A percentile compares a stretch with the other conserved stretches of the same genome.
phyloP scores from a whole-genome alignment of 2,113 vertebrate genomes.

The Indicator indicator region DNA sequence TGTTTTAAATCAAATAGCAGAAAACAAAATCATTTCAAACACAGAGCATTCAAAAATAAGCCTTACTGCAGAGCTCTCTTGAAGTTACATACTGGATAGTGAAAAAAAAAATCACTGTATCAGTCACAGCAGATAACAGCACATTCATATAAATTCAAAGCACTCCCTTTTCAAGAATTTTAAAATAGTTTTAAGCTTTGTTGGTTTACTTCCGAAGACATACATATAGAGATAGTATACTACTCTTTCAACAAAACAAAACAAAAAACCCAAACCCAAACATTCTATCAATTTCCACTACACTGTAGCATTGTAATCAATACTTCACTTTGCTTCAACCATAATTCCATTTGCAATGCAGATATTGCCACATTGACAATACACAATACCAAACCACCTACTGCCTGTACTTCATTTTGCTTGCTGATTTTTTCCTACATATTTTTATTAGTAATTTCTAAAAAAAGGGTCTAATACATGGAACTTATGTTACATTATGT shows the following conservation, averaged over 20 bases:
- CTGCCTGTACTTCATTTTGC: background rate
- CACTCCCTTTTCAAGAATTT: background rate
- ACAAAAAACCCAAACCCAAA: background rate
- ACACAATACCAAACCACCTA: background rate
- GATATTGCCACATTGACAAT: background rate
- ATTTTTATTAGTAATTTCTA: background rate
- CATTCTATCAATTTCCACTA: background rate
- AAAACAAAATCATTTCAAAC: slow-evolving; percentile 14
- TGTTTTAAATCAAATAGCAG: slow-evolving; percentile 31
- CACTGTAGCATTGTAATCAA: accelerated
- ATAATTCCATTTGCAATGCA: background rate
- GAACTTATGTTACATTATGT: background rate
- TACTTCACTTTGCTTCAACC: background rate
- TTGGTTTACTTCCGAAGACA: background rate
- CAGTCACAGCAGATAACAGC: background rate
- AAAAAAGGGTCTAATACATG: accelerated
- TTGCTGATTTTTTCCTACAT: background rate
- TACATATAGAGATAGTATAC: accelerated
- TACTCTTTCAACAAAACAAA: background rate
- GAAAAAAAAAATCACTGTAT: background rate
- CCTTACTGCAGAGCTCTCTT: background rate
- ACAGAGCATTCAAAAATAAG: background rate
- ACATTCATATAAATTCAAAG: background rate
- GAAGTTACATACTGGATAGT: background rate
- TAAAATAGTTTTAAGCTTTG: background rate